A percentile compares a stretch with the other conserved stretches of the same genome.
phyloP scores from a whole-genome alignment of 1,140 invertebrate genomes.

The Frieseomelitta varia region DNA sequence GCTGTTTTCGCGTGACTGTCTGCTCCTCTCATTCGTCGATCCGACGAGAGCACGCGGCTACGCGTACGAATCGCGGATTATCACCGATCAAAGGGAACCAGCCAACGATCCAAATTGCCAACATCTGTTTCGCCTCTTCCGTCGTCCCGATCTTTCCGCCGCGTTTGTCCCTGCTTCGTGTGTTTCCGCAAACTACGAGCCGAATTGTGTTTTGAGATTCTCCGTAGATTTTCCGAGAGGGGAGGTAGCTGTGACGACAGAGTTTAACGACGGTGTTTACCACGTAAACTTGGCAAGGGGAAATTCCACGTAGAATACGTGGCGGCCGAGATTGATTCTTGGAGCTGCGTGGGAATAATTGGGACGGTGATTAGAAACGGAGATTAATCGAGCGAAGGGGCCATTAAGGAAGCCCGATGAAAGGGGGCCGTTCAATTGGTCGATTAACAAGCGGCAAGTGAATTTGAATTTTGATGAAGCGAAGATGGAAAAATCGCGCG shows the following conservation, averaged over 20 bases:
- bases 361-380: not conserved
- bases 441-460: not conserved
- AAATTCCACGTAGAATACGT: not conserved
- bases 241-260: too few relatives aligned
- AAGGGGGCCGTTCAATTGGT: not conserved
- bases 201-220: not conserved
- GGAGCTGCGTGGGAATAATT: not conserved
- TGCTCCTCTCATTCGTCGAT: constrained; percentile 28
- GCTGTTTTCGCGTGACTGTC: not conserved
- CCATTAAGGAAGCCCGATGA: too few relatives aligned
- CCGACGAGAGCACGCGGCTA: constrained; percentile 44
- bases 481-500: too few relatives aligned
- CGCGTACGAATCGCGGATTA: constrained; percentile 58
- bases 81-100: constrained; percentile 42
- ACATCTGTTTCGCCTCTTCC: constrained; percentile 49
- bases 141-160: not conserved
- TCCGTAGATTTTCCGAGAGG: too few relatives aligned
- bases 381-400: not conserved
- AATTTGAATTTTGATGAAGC: too few relatives aligned
- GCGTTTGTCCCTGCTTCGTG: not conserved
- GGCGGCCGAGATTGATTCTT: not conserved
- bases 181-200: not conserved
- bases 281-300: too few relatives aligned
- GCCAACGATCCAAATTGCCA: not conserved
- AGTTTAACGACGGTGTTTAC: not conserved